Conservation (phyloP, 92 coral and sea anemone species). For the Palythoa heliodiscus region DNA sequence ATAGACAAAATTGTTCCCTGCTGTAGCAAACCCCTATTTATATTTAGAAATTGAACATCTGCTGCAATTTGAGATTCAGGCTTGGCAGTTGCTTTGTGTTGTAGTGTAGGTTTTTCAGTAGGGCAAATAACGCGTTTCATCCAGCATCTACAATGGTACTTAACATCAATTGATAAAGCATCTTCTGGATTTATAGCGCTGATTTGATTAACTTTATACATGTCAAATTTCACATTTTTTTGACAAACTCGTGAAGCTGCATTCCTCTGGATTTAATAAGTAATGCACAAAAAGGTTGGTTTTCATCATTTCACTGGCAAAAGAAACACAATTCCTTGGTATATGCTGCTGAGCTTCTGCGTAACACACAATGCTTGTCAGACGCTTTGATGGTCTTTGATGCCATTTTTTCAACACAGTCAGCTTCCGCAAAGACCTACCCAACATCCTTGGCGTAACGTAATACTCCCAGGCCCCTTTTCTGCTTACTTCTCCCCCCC, state of each 20-base stretch:
- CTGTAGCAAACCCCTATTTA: constrained; percentile 31
- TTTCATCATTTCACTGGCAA: constrained; percentile 47
- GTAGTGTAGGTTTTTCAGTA: neutral
- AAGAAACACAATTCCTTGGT: constrained; percentile 19
- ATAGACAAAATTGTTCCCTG: constrained; percentile 50
- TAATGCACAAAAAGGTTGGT: constrained; percentile 48
- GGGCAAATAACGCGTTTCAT: constrained; percentile 45
- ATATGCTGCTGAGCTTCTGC: neutral
- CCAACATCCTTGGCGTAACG: too few relatives aligned
- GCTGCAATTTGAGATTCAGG: constrained; percentile 39
- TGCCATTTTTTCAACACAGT: too few relatives aligned
- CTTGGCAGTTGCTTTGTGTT: constrained; percentile 4
- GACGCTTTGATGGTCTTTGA: too few relatives aligned
- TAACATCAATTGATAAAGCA: constrained; percentile 55
- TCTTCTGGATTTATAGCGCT: constrained; percentile 58
- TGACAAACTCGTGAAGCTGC: constrained; percentile 54
- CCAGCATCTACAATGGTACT: constrained; percentile 56
- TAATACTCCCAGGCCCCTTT: too few relatives aligned
- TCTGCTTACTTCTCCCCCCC: too few relatives aligned
- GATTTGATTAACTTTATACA: constrained; percentile 52
- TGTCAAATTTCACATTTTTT: constrained; percentile 54
- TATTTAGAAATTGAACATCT: constrained; percentile 45
- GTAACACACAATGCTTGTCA: too few relatives aligned
- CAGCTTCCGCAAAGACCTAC: too few relatives aligned
- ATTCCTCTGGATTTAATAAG: constrained; percentile 52